Base-by-base conservation (phyloP, 2,888 invertebrate species). In the Mechanitis mazaeus region DNA sequence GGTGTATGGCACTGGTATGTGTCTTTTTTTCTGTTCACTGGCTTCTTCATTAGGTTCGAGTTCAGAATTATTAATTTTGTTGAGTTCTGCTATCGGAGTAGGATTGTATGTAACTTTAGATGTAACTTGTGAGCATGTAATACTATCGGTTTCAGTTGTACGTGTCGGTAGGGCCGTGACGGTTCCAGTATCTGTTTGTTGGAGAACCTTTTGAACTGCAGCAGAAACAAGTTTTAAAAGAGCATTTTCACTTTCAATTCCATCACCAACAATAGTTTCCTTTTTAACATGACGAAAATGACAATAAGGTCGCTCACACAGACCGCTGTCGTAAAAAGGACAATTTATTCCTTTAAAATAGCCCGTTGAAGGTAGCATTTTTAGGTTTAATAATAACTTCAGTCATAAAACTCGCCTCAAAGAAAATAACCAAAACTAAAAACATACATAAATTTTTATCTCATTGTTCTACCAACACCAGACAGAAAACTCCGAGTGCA, bases 291-390 rank as follows among this genome's bases (percentile, higher is more conserved):
- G 98, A 77, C 95, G 94, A 84, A 95, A 98, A 87, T 97, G 97
- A 87, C 98, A 98, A 85, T 97, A 96, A 33, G 97, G 97, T 75
- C 98, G 91, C 71, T 94, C 94, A 86, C 98, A 98, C 58, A 93
- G 87, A 66, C 94, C 94, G 78, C 91, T 93, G 75, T 94, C 93
- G 81, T 93, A 96, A 87, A 95, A 97, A 33, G 97, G 97, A 82
- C 98, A 98, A 73, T 92, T 93, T 68, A 96, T 93, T 74, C 93
- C 93, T 86, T 95, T 94, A 79, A 98, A 98, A 81, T 95, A 94
- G 68, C 97, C 97, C 71, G 95, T 95, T 63, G 97, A 95, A 50
- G 97, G 96, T 77, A 98, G 92, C 98, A 98, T 98, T 81, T 86
- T 78, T 76, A 60, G 59, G 54, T 31, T 61, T 28, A 46, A 46